Conservation (phyloP, 1,140 invertebrate species). For the Phocides pigmalion region DNA sequence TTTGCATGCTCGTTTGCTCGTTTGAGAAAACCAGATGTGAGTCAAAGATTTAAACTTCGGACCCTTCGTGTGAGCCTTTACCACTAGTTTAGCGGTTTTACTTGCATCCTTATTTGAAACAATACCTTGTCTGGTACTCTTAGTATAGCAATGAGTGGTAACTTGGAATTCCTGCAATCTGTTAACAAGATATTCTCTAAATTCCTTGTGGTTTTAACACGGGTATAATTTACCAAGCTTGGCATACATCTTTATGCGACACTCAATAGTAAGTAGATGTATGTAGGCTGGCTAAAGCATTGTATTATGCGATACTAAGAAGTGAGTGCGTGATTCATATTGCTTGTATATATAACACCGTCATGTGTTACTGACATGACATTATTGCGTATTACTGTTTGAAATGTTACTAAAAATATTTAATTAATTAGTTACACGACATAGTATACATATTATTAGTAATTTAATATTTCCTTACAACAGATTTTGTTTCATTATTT, state of each 20-base stretch:
- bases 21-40: too few species aligned
- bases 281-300: constrained; percentile 26
- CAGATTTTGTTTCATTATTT: too few species aligned
- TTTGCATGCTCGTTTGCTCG: too few species aligned
- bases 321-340: constrained; percentile 18
- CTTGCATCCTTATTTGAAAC: neutral
- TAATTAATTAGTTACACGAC: too few species aligned
- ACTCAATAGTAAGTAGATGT: neutral
- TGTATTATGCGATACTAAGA: constrained; percentile 23
- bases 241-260: neutral
- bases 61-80: too few species aligned
- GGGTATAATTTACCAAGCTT: constrained; percentile 1
- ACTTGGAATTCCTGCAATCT: neutral
- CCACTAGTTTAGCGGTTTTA: too few species aligned
- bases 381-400: too few species aligned
- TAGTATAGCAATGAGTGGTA: neutral
- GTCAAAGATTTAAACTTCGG: too few species aligned
- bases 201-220: neutral
- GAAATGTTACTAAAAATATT: too few species aligned
- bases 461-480: too few species aligned
- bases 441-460: too few species aligned
- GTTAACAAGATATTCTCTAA: neutral
- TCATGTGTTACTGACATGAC: too few species aligned
- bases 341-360: neutral
- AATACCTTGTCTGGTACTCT: neutral